These are phyloP conservation scores for Mobula birostris DNA, from an alignment of 2,113 vertebrate genomes.

Conservation along the genomic window DNA sequence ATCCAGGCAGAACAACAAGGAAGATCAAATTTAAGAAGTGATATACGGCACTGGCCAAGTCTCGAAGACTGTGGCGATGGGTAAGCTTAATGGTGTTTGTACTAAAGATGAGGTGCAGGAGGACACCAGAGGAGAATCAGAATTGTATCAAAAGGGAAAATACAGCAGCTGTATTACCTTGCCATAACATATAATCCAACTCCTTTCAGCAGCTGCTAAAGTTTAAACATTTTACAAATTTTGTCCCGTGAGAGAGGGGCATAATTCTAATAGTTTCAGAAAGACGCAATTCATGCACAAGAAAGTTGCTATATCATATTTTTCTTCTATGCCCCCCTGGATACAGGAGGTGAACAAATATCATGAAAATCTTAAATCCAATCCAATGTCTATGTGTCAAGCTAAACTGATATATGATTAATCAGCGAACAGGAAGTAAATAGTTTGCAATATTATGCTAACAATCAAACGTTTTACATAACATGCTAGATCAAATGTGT, in stretches of 20 bases:
- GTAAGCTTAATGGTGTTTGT: background rate
- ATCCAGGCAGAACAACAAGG: background rate
- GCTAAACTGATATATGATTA: background rate
- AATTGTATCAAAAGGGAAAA: too few species aligned
- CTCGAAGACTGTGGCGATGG: background rate
- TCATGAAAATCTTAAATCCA: background rate
- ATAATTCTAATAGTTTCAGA: background rate
- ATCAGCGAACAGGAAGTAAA: background rate
- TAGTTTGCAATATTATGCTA: background rate
- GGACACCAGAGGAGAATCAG: background rate
- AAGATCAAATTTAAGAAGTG: background rate
- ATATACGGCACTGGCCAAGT: background rate
- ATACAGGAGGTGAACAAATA: background rate
- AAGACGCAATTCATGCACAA: background rate
- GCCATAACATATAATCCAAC: too few species aligned
- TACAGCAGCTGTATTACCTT: too few species aligned
- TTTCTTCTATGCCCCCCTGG: background rate
- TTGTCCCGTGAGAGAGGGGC: background rate
- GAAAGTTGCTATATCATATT: background rate
- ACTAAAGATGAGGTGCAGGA: background rate
- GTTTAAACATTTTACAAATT: background rate
- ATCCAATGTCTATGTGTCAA: background rate
- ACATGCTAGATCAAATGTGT: background rate
- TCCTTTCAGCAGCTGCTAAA: background rate
- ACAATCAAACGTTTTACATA: background rate